Evolutionary conservation across 2,113 vertebrate genomes (phyloP), one percentile per base, ranked within the genome.

Genomic region (Peromyscus maniculatus): DNA sequence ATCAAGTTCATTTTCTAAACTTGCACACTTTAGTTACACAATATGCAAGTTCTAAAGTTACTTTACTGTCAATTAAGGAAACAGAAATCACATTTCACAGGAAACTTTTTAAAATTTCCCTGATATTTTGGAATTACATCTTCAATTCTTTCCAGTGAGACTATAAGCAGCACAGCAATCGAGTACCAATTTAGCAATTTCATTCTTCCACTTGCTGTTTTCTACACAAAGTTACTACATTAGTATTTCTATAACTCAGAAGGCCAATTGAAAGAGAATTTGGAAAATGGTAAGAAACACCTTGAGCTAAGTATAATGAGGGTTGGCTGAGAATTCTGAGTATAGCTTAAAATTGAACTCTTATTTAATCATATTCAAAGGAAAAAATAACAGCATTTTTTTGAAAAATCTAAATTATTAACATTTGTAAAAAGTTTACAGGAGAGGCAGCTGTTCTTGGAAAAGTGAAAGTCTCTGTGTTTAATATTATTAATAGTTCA

Each of bases 201-300:
- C 97, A 98, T 98, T 98, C 98, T 98, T 98, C 95, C 95, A 98
- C 98, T 97, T 94, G 97, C 95, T 98, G 74, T 98, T 98, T 99
- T 98, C 97, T 98, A 97, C 90, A 98, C 97, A 98, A 98, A 98
- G 93, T 98, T 98, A 98, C 96, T 74, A 7, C 55, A 97, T 98
- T 98, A 96, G 94, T 97, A 98, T 97, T 98, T 97, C 91, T 87
- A 31, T 95, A 98, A 97, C 93, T 66, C 95, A 87, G 91, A 93
- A 82, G 55, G 97, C 91, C 96, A 97, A 94, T 72, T n/a, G 46
- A 98, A 96, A 69, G 26, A 3, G 0, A 89, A 16, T 89, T 74
- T 93, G 69, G 78, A 80, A 94, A 19, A 89, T 36, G 59, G 26
- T 15, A 92, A 88, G 71, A 87, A 93, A 87, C 91, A 97, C 19